Evolutionary conservation across 2,888 invertebrate genomes (phyloP), one percentile per base, ranked within the genome.

Genomic region (Globia sparganii): DNA sequence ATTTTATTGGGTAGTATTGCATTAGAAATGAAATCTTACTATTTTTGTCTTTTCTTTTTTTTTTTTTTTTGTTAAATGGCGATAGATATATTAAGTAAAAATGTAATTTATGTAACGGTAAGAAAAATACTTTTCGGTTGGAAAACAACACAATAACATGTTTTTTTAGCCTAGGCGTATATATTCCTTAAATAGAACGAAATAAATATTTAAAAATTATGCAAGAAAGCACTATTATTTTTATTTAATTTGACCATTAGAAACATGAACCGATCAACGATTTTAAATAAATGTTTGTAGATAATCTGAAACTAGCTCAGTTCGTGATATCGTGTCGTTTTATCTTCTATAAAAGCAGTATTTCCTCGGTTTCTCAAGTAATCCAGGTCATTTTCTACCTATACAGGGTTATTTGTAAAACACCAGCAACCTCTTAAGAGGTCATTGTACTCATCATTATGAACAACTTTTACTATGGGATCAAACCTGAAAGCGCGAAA

Each of bases 231-330:
- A 31, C 46, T 8, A 49, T 58, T 40, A 66, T 34, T 56, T 75
- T 71, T 18, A 37, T 66, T 76, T 78, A 71, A 72, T 78, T 67
- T 40, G 34, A 28, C 78, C n/a, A 77, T 81, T 74, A 76, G 37
- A 49, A 28, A 56, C 53, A 72, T 64, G 21, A 70, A 53, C 62
- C 34, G 61, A 71, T 79, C 58, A 72, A 72, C 34, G 40, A 53
- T 70, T 62, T 64, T 1, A 49, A 73, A 84, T 76, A 66, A 56
- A 81, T 72, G 37, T 66, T 68, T 37, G 34, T 43, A 58, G 70
- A 72, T 75, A 40, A 72, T 78, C 46, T 69, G 25, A 56, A 78
- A 81, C 68, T 67, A 56, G 66, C 43, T 43, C 46, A 66, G 25
- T 59, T 58, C 6, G 18, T 25, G 31, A 31, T 85, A 75, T 77